phyloP scores from a whole-genome alignment of 2,113 vertebrate species.

The Microcebus tavaratra region DNA sequence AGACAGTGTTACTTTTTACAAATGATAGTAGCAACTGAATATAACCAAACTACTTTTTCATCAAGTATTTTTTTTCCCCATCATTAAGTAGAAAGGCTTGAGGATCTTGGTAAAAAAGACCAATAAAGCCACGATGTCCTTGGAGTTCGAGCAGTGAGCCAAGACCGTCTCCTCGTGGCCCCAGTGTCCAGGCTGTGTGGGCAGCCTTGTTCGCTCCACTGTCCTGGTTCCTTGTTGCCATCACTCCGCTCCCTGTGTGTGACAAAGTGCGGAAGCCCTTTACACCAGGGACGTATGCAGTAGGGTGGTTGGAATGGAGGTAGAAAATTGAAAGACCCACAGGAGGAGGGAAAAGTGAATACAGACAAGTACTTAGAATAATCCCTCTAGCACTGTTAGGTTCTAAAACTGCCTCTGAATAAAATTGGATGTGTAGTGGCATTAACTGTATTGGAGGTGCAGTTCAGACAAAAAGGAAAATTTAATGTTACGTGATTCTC shows the following conservation, averaged over 20 bases:
- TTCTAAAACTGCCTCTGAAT: not conserved
- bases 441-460: not conserved
- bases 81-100: not conserved
- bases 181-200: rapidly evolving
- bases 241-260: not conserved
- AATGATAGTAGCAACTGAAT: not conserved
- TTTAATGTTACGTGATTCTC: rapidly evolving
- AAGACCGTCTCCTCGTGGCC: too few relatives aligned
- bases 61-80: not conserved
- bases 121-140: not conserved
- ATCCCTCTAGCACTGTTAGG: not conserved
- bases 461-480: not conserved
- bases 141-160: not conserved
- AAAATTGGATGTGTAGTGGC: not conserved
- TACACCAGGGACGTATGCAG: rapidly evolving
- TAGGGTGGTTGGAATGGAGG: too few relatives aligned
- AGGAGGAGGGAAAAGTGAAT: not conserved
- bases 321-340: not conserved
- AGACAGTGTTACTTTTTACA: not conserved
- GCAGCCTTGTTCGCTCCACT: rapidly evolving
- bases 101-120: not conserved
- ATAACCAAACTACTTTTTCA: not conserved
- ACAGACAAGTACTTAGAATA: not conserved
- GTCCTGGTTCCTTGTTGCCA: rapidly evolving
- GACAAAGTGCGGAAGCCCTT: not conserved